Conservation (phyloP, 1,140 invertebrate genomes). For the Drosophila teissieri region DNA sequence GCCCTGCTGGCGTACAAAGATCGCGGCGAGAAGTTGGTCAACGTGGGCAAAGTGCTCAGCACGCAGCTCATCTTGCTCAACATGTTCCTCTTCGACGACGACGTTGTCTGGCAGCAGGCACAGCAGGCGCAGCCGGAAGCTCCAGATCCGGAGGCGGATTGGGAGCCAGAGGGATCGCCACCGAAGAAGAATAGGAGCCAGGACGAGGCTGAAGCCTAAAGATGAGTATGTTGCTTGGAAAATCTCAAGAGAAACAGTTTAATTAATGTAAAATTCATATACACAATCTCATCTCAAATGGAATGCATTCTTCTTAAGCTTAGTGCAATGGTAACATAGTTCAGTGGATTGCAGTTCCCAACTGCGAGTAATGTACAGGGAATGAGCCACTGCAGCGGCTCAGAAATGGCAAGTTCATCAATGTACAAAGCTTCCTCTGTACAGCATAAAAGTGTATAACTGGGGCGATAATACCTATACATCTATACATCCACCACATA, state of each 20-base stretch:
- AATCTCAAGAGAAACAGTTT: background rate
- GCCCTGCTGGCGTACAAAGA: background rate
- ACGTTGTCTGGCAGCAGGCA: too few relatives aligned
- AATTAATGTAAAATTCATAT: background rate
- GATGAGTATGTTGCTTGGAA: background rate
- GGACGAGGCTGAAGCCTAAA: background rate
- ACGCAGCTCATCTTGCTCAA: constrained; percentile 7
- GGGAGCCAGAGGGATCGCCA: background rate
- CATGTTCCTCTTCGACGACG: constrained; percentile 3
- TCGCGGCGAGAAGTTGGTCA: constrained; percentile 20
- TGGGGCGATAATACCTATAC: background rate
- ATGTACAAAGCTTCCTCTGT: too few relatives aligned
- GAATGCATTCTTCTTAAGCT: background rate
- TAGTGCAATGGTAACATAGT: too few relatives aligned
- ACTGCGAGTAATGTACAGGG: too few relatives aligned
- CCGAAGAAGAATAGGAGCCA: background rate
- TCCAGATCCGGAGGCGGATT: background rate
- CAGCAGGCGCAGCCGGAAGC: background rate
- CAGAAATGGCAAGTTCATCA: too few relatives aligned
- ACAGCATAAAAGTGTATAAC: too few relatives aligned
- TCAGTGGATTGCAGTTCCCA: too few relatives aligned
- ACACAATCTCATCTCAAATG: background rate
- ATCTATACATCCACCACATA: constrained; percentile 1
- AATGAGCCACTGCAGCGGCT: too few relatives aligned
- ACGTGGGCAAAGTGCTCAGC: constrained; percentile 12